Conservation (phyloP, 92 coral and sea anemone species). For the Porites rus region DNA sequence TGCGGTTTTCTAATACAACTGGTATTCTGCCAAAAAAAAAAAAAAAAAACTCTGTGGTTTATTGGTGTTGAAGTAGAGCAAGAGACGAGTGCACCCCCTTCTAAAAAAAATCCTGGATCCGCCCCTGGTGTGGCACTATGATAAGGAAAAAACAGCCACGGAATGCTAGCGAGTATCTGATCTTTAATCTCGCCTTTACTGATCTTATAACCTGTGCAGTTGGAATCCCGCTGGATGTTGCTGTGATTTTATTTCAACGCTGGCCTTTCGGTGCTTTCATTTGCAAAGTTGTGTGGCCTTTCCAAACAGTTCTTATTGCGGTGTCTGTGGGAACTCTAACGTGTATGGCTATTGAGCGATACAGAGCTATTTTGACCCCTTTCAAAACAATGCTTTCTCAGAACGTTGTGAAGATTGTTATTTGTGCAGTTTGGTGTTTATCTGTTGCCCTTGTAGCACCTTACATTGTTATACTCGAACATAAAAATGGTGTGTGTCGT, state of each 20-base stretch:
- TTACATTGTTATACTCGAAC: conserved; percentile 48
- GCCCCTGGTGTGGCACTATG: conserved; percentile 31
- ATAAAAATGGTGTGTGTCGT: conserved; percentile 35
- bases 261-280: conserved; percentile 72
- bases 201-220: conserved; percentile 62
- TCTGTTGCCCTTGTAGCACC: conserved; percentile 55
- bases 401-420: conserved; percentile 22
- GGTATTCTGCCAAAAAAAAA: no score
- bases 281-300: conserved; percentile 72
- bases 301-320: conserved; percentile 67
- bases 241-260: conserved; percentile 29
- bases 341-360: conserved; percentile 70
- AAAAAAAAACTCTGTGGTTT: no score
- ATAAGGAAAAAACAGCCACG: conserved; percentile 26
- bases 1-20: no score
- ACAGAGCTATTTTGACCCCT: conserved; percentile 69
- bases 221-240: conserved; percentile 73
- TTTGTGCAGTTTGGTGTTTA: conserved; percentile 51
- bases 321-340: conserved; percentile 65
- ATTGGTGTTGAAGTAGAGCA: no score
- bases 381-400: conserved; percentile 57
- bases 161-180: conserved; percentile 63
- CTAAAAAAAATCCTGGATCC: no score
- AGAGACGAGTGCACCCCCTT: no score
- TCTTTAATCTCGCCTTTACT: conserved; percentile 68